Evolutionary conservation across 2,888 invertebrate species (phyloP).

Genomic region (Tigriopus californicus): DNA sequence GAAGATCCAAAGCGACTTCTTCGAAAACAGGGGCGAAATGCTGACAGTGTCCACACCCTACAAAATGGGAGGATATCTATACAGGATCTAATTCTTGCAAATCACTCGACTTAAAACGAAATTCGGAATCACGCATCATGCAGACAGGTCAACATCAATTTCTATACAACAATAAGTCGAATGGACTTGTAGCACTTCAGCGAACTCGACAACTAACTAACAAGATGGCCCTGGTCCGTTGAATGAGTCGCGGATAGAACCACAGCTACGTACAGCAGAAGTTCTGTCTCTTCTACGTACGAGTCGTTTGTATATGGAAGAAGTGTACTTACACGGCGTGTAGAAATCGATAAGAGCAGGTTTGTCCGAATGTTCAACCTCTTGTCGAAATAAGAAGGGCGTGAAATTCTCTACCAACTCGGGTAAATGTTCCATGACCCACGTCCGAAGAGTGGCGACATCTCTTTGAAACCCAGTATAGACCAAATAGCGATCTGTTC

Average conservation of each 20-base stretch:
- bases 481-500: conserved; percentile 33
- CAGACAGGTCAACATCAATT: too few species aligned
- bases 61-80: conserved; percentile 1
- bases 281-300: too few species aligned
- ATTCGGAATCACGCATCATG: too few species aligned
- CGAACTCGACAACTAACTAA: too few species aligned
- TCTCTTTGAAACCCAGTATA: conserved; percentile 43
- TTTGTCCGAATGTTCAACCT: conserved; percentile 31
- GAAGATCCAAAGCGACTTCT: conserved; percentile 31
- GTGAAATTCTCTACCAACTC: conserved; percentile 34
- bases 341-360: conserved; percentile 45
- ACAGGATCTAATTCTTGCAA: background rate
- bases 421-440: conserved; percentile 43
- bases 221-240: too few species aligned
- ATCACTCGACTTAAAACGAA: too few species aligned
- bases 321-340: conserved; percentile 37
- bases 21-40: conserved; percentile 47
- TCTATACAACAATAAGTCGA: too few species aligned
- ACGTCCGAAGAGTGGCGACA: conserved; percentile 38
- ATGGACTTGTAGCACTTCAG: too few species aligned
- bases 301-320: too few species aligned
- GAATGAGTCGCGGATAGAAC: too few species aligned
- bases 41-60: conserved; percentile 38
- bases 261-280: too few species aligned
- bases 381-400: conserved; percentile 28